Evolutionary conservation across 23 tunicate genomes (phyloP).

Genomic region (Pegea sp.): DNA sequence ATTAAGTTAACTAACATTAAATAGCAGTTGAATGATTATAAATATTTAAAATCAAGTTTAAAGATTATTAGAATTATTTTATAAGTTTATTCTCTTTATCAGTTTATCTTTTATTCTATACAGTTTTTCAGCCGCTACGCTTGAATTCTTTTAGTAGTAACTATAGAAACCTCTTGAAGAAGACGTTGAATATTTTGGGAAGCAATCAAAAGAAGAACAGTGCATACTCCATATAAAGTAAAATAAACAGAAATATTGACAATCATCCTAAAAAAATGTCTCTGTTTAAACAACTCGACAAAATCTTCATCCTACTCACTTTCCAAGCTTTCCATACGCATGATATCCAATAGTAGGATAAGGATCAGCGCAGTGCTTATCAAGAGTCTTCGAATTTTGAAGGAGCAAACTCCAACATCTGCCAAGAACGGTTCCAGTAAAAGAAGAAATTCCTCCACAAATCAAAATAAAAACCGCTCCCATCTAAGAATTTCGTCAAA

Average conservation of each 20-base stretch:
- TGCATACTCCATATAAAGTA: conserved; percentile 84
- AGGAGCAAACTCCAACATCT: conserved; percentile 73
- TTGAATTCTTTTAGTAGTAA: no score
- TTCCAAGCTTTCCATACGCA: conserved; percentile 70
- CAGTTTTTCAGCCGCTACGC: no score
- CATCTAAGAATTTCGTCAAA: no score
- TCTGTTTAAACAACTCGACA: background rate
- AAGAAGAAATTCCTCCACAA: conserved; percentile 80
- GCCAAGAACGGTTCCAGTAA: conserved; percentile 86
- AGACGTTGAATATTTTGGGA: conserved; percentile 65
- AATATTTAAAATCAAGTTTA: no score
- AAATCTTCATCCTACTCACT: conserved; percentile 10
- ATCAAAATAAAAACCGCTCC: conserved; percentile 63
- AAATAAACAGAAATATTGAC: conserved; percentile 89
- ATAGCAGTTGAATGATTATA: no score
- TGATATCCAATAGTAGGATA: conserved; percentile 77
- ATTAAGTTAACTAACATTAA: no score
- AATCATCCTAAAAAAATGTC: conserved; percentile 14
- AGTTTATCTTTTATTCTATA: no score
- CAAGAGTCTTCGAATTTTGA: conserved; percentile 19
- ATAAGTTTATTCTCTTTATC: no score
- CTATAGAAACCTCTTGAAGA: conserved; percentile 28
- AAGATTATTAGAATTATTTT: no score
- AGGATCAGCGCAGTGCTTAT: conserved; percentile 58
- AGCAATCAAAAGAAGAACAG: conserved; percentile 67